Evolutionary conservation across 2,113 vertebrate species (phyloP), one percentile per base, ranked within the genome.

Genomic region (Okapia johnstoni): DNA sequence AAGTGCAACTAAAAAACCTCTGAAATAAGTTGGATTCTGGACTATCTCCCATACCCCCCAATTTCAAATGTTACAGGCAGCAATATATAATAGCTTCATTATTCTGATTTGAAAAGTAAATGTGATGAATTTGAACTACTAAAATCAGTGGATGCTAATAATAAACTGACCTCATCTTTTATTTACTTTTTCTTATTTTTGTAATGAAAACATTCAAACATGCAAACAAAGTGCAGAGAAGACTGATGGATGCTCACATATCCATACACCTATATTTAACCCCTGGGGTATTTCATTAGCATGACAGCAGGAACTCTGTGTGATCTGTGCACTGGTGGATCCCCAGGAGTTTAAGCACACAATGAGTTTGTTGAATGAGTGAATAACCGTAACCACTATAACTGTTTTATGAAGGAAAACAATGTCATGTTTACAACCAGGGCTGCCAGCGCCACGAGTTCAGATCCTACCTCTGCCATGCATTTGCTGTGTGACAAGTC

Each of bases 271-370:
- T 5, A 3, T 15, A 3, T 2, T 33, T 14, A 14, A 9, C 23
- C 25, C 28, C 40, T 7, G 26, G 40, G 1, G 7, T 0, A 1
- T 6, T 76, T 19, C 21, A 52, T 43, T 16, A 0, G 6, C 16
- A 0, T 0, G 63, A 77, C 12, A 28, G 40, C 12, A 58, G 63
- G 17, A 43, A 7, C n/a, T 26, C 9, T 2, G 43, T 23, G 76
- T 7, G 5, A 13, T 28, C 7, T 3, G 12, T 4, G 4, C 54
- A 12, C 46, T 1, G 15, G 36, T 0, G 4, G 1, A 8, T 4
- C 19, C 11, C 76, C 1, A 11, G 30, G 14, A 33, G 36, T 14
- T 40, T 33, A 26, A 40, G 30, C 8, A 33, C 77, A 58, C 73
- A 23, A 2, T 7, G 21, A 77, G 50, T 36, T 1, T 19, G 19